phyloP scores from a whole-genome alignment of 1,140 invertebrate species.

The Cyclargus thomasi region DNA sequence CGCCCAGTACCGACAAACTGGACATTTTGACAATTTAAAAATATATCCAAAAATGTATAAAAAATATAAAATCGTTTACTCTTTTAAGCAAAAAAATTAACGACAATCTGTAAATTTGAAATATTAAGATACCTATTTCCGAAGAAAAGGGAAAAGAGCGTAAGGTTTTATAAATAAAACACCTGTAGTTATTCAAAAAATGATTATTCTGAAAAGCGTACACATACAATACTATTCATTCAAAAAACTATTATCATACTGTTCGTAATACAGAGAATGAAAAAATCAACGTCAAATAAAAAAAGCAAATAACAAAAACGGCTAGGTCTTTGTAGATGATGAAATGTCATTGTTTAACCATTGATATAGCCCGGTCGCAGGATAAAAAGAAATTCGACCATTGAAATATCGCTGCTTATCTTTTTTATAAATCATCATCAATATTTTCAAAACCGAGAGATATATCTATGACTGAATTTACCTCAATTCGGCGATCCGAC shows the following conservation, averaged over 20 bases:
- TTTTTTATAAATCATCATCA: too few species aligned
- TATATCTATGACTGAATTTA: too few species aligned
- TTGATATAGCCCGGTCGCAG: too few species aligned
- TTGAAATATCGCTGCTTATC: too few species aligned
- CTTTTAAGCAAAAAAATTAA: background rate
- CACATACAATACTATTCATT: conserved; percentile 38
- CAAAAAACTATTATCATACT: conserved; percentile 16
- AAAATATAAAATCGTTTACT: background rate
- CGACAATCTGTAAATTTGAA: background rate
- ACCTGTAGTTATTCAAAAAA: conserved; percentile 54
- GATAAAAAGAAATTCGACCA: too few species aligned
- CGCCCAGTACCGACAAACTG: conserved; percentile 67
- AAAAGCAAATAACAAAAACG: background rate
- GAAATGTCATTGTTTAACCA: background rate
- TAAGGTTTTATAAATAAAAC: conserved; percentile 41
- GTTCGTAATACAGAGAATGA: background rate
- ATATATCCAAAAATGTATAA: background rate
- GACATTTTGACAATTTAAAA: conserved; percentile 21
- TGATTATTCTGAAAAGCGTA: conserved; percentile 64
- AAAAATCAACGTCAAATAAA: conserved; percentile 13
- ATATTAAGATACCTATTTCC: too few species aligned
- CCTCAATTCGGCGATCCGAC: too few species aligned
- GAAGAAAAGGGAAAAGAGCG: background rate
- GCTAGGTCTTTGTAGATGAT: background rate
- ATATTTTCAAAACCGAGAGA: too few species aligned